Base-by-base conservation (phyloP, 2,888 invertebrate genomes). In the Diaprepes abbreviatus region DNA sequence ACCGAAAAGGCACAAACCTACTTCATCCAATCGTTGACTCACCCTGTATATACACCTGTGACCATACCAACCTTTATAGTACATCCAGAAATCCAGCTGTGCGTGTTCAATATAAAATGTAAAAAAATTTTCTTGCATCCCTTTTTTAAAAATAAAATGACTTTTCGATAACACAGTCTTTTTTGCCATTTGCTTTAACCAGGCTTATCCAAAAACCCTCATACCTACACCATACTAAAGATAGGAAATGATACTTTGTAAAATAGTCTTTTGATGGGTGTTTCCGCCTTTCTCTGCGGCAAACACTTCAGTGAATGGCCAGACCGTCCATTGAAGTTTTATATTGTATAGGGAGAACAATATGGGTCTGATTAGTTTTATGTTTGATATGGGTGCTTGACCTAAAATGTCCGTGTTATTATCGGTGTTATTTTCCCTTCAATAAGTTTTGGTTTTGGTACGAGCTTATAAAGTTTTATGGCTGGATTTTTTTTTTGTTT, bases 301-400 rank as follows among this genome's bases (percentile, higher is more conserved):
- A 59, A 59, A 59, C 59, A 59, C 59, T 59, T 31, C 21, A 59
- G 28, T 43, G 43, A 59, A 59, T 59, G 33, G 43, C 28, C 59
- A 10, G 31, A 36, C 31, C 19, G 36, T 35, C 36, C 54, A 21
- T 19, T 36, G 31, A 59, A 43, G 43, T 43, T 59, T 45, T 59
- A 24, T 24, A 35, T 35, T 35, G 33, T 55, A 40, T 40, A 12
- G 43, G 43, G 43, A 43, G 59, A 59, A 59, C 59, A 59, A 59
- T 59, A 45, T 14, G 45, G 28, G 16, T 1, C 9, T 59, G 59
- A 59, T 59, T 59, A 45, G 59, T 16, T 59, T 43, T 28, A 40
- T 43, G 31, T 31, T 28, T 24, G 38, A 43, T 28, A 50, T 50
- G 28, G 43, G 40, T 24, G 31, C 59, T 59, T 59, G 59, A 59